These are phyloP conservation scores for Podotricha telesiphe DNA, from an alignment of 2,888 invertebrate genomes.

Conservation along the genomic window DNA sequence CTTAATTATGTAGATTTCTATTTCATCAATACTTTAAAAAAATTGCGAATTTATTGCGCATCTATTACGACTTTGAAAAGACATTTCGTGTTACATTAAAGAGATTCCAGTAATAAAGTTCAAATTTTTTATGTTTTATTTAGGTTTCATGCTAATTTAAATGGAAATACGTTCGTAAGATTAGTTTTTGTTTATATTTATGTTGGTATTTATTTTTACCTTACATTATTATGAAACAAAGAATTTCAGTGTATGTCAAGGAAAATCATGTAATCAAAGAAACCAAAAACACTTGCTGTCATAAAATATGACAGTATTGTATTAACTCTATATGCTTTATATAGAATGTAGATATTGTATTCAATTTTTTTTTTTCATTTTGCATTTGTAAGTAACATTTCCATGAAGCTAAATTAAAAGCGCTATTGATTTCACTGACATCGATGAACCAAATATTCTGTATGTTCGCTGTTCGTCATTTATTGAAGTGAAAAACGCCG, in stretches of 20 bases:
- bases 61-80: slow-evolving; percentile 21
- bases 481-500: slow-evolving; percentile 36
- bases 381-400: slow-evolving; percentile 5
- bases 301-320: neutral
- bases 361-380: neutral
- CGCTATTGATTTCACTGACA: slow-evolving; percentile 33
- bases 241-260: too few relatives aligned
- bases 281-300: too few relatives aligned
- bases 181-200: too few relatives aligned
- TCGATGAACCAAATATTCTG: slow-evolving; percentile 39
- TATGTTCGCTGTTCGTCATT: slow-evolving; percentile 38
- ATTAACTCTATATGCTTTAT: too few relatives aligned
- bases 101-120: slow-evolving; percentile 22
- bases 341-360: too few relatives aligned
- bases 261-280: too few relatives aligned
- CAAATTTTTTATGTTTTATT: slow-evolving; percentile 27
- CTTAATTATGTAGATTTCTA: slow-evolving; percentile 5
- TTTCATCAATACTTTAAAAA: slow-evolving; percentile 17
- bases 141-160: slow-evolving; percentile 19
- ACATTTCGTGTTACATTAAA: slow-evolving; percentile 21
- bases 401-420: slow-evolving; percentile 33
- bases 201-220: neutral
- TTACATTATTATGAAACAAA: neutral
- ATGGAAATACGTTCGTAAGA: neutral
- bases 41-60: slow-evolving; percentile 11